phyloP scores from a whole-genome alignment of 30 jellyfish, hydroid and myxozoan species.

The Cassiopea andromeda region DNA sequence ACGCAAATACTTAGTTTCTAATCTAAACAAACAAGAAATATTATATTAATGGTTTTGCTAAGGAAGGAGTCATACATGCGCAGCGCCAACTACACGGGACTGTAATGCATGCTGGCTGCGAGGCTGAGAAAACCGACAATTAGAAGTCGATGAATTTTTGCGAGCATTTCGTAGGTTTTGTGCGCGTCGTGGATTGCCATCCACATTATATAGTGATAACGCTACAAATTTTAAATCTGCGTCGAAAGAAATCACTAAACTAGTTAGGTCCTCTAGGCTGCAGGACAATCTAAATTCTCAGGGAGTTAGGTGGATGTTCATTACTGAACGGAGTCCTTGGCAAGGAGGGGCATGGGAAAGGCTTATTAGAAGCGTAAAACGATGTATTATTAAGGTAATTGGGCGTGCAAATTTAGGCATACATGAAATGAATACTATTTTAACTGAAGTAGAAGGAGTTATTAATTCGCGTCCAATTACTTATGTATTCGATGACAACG shows the following conservation, averaged over 20 bases:
- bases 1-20: too few species aligned
- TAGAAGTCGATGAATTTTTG: conserved; percentile 52
- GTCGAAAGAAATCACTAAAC: conserved; percentile 41
- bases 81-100: too few species aligned
- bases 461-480: conserved; percentile 47
- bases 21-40: too few species aligned
- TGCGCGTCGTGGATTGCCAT: conserved; percentile 71
- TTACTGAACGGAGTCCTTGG: conserved; percentile 37
- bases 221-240: conserved; percentile 58
- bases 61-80: too few species aligned
- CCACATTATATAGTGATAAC: conserved; percentile 44
- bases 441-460: conserved; percentile 56
- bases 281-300: conserved; percentile 10
- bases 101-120: too few species aligned
- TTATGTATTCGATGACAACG: conserved; percentile 45
- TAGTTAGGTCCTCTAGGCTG: conserved; percentile 26
- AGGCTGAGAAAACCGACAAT: too few species aligned
- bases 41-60: too few species aligned
- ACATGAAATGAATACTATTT: conserved; percentile 29
- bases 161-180: conserved; percentile 69
- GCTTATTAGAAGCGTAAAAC: conserved; percentile 31
- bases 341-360: conserved; percentile 65
- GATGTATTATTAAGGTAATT: conserved; percentile 31
- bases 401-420: conserved; percentile 51
- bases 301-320: conserved; percentile 42